phyloP scores from a whole-genome alignment of 35 echinoderm and acorn worm species.

The Stichopus chloronotus region DNA sequence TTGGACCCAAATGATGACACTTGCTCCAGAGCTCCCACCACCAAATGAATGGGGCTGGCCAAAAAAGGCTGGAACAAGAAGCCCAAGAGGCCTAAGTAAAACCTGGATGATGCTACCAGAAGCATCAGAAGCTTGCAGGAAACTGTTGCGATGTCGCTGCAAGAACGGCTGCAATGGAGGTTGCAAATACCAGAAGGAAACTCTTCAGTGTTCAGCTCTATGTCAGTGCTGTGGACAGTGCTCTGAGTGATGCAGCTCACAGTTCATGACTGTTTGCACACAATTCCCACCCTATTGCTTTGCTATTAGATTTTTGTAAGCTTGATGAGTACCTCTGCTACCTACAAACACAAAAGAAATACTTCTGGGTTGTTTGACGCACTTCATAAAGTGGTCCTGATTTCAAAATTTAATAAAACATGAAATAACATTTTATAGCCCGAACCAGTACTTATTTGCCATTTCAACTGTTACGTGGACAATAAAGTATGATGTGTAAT shows the following conservation, averaged over 20 bases:
- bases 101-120: too few species aligned
- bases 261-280: neutral
- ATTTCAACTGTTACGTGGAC: neutral
- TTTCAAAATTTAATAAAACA: too few species aligned
- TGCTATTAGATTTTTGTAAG: neutral
- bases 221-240: slow-evolving; percentile 35
- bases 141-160: neutral
- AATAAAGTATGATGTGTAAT: neutral
- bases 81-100: too few species aligned
- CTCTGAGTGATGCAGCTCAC: slow-evolving; percentile 21
- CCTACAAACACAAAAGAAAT: too few species aligned
- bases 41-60: neutral
- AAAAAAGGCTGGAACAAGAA: neutral
- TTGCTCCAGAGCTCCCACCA: neutral
- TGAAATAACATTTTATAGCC: too few species aligned
- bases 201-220: neutral
- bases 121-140: neutral
- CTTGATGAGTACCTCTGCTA: too few species aligned
- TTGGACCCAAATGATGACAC: neutral
- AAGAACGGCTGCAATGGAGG: neutral
- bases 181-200: slow-evolving; percentile 25
- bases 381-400: too few species aligned
- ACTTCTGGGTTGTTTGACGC: too few species aligned
- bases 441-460: neutral
- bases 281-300: neutral